Evolutionary conservation across 2,113 vertebrate species (phyloP).

Genomic region (Xiphophorus hellerii): DNA sequence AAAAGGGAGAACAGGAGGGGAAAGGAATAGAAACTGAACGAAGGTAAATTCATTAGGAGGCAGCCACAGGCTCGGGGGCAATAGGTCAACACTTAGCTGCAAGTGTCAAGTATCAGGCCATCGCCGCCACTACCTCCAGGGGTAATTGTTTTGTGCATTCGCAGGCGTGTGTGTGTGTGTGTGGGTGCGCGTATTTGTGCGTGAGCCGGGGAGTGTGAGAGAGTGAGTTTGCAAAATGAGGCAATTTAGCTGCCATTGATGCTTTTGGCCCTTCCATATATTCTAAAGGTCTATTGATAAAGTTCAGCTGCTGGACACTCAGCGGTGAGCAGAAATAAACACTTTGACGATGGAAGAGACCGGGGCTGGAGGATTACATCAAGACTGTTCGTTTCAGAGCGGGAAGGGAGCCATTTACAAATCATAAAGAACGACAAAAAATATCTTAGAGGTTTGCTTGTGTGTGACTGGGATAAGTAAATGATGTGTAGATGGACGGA

Average conservation of each 20-base stretch:
- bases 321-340: slow-evolving; percentile 5
- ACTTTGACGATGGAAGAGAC: slow-evolving; percentile 17
- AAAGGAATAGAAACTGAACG: slow-evolving; percentile 4
- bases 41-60: slow-evolving; percentile 63
- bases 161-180: slow-evolving; percentile 17
- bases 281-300: slow-evolving; percentile 19
- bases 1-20: slow-evolving; percentile 24
- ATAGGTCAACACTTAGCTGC: slow-evolving; percentile 58
- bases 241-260: slow-evolving; percentile 24
- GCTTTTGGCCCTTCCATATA: background rate
- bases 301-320: slow-evolving; percentile 17
- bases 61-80: slow-evolving; percentile 47
- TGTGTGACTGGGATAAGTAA: background rate
- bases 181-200: background rate
- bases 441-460: background rate
- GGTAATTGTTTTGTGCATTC: slow-evolving; percentile 54
- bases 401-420: background rate
- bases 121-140: slow-evolving; percentile 26
- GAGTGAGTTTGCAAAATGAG: slow-evolving; percentile 25
- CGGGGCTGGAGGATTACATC: background rate
- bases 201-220: background rate
- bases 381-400: background rate
- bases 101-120: slow-evolving; percentile 56
- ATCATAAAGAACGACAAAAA: background rate
- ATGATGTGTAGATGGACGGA: background rate